phyloP scores from a whole-genome alignment of 2,113 vertebrate species.

The Orientallactaga bullata region DNA sequence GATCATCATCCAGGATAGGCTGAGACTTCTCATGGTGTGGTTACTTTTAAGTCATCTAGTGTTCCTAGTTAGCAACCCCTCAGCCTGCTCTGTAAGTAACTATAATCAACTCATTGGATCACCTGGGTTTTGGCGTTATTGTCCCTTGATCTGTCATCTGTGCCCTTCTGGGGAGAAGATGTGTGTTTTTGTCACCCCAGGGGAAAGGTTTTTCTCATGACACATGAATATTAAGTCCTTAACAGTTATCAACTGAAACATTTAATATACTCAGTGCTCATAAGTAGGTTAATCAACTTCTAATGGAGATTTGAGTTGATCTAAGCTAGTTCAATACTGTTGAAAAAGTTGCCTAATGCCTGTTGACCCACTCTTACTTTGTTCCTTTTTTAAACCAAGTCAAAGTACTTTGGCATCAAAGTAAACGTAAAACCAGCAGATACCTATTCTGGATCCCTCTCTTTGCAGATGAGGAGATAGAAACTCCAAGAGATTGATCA shows the following conservation, averaged over 20 bases:
- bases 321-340: not conserved
- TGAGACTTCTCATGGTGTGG: too few species aligned
- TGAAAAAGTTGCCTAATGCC: not conserved
- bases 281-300: not conserved
- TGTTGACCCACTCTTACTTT: not conserved
- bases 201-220: too few species aligned
- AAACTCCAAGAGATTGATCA: not conserved
- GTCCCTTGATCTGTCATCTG: too few species aligned
- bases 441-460: not conserved
- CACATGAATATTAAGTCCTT: not conserved
- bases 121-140: too few species aligned
- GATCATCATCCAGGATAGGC: too few species aligned
- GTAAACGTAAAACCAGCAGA: not conserved
- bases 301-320: not conserved
- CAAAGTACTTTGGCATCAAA: conserved; percentile 1
- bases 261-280: not conserved
- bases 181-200: too few species aligned
- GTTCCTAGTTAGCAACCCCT: too few species aligned
- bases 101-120: too few species aligned
- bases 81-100: too few species aligned
- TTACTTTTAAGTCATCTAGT: too few species aligned
- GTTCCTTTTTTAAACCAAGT: conserved; percentile 10
- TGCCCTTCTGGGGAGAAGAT: too few species aligned
- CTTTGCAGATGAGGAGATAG: not conserved
- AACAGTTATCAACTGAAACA: not conserved